phyloP scores from a whole-genome alignment of 2,888 invertebrate species.

The Galerucella calmariensis region DNA sequence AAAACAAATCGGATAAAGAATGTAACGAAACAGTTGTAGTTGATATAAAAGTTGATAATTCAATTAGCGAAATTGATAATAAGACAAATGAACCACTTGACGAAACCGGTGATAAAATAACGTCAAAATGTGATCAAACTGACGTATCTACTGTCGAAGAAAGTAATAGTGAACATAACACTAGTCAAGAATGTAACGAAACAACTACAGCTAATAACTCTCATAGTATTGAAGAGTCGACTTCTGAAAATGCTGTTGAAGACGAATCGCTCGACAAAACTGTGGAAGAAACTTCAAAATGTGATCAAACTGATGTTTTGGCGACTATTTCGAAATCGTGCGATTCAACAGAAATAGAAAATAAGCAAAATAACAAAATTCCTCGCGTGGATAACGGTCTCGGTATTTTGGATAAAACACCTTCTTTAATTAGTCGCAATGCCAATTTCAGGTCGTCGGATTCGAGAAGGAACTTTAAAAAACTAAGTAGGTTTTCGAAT shows the following conservation, averaged over 20 bases:
- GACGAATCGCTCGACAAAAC: no score
- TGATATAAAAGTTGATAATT: background rate
- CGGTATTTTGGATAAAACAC: conserved; percentile 13
- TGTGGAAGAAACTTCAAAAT: background rate
- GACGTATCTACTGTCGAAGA: background rate
- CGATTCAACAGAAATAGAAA: conserved; percentile 32
- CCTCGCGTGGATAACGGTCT: conserved; percentile 36
- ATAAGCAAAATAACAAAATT: conserved; percentile 38
- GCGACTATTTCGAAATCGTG: background rate
- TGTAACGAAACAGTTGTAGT: background rate
- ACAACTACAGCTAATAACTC: conserved; percentile 11
- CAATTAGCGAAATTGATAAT: background rate
- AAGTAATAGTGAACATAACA: background rate
- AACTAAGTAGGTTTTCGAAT: conserved; percentile 34
- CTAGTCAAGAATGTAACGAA: background rate
- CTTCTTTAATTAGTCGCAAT: conserved; percentile 27
- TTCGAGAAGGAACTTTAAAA: conserved; percentile 39
- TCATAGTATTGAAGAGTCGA: background rate
- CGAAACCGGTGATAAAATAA: conserved; percentile 6
- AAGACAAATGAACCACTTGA: conserved; percentile 10
- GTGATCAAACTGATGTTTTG: conserved; percentile 1
- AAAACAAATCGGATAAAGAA: conserved; percentile 4
- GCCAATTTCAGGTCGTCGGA: conserved; percentile 44
- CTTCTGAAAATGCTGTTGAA: background rate
- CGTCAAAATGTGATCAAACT: background rate